Conservation (phyloP, 1,140 invertebrate species). For the Tetramorium alpestre region DNA sequence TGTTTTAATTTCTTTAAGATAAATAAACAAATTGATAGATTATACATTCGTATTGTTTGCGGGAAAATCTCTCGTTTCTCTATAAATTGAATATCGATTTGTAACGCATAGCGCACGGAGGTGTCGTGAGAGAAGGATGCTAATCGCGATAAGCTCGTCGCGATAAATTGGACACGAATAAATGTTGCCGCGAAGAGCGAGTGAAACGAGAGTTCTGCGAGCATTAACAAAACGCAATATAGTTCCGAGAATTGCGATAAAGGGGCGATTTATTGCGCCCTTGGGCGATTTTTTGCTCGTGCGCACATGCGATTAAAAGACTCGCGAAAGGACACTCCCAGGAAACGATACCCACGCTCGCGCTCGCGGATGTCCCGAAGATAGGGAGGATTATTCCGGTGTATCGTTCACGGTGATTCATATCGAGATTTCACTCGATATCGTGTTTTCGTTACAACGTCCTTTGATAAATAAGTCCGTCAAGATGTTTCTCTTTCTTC, state of each 20-base stretch:
- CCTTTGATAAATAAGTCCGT: neutral
- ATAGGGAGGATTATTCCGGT: too few relatives aligned
- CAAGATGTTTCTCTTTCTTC: neutral
- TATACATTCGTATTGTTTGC: conserved; percentile 1
- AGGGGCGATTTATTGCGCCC: conserved; percentile 23
- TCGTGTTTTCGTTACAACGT: neutral
- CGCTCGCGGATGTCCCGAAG: neutral
- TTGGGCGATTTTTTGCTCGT: conserved; percentile 3
- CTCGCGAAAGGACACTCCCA: neutral
- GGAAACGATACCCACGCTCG: neutral
- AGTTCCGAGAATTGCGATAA: conserved; percentile 33
- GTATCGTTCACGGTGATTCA: neutral
- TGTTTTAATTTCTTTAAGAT: neutral
- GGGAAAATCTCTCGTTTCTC: neutral
- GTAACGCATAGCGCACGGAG: neutral
- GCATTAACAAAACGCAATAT: neutral
- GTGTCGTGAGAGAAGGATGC: conserved; percentile 16
- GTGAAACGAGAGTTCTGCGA: neutral
- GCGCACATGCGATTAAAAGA: conserved; percentile 19
- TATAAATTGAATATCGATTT: conserved; percentile 42
- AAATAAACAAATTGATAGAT: conserved; percentile 7
- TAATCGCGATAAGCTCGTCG: conserved; percentile 40
- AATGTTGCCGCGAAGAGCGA: conserved; percentile 24
- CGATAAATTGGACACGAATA: conserved; percentile 43
- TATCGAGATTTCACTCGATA: neutral